Conservation (phyloP, 2,797 vertebrate genomes). For the Neosalanx taihuensis region DNA sequence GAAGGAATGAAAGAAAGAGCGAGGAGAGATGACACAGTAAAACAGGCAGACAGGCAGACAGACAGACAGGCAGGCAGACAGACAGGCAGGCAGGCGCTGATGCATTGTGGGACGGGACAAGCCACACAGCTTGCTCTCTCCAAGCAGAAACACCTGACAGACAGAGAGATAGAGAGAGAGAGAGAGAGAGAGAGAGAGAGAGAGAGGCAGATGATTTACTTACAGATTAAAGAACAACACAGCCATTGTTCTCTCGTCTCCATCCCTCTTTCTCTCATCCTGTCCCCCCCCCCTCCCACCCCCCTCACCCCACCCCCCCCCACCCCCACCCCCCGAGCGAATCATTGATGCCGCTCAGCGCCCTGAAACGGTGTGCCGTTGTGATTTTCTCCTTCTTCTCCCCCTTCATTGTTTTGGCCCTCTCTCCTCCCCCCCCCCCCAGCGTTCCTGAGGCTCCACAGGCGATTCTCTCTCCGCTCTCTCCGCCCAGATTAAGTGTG, state of each 20-base stretch:
- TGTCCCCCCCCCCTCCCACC: slow-evolving; percentile 64
- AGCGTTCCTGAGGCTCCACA: slow-evolving; percentile 57
- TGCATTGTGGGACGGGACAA: slow-evolving; percentile 51
- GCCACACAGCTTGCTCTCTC: slow-evolving; percentile 17
- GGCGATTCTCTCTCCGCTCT: slow-evolving; percentile 63
- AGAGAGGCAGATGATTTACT: slow-evolving; percentile 64
- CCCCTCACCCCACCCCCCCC: slow-evolving; percentile 53
- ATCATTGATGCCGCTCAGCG: slow-evolving; percentile 70
- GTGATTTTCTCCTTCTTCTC: slow-evolving; percentile 61
- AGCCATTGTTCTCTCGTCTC: slow-evolving; percentile 69
- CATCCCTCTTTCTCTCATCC: slow-evolving; percentile 56
- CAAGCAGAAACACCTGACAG: slow-evolving; percentile 8
- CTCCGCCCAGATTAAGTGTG: slow-evolving; percentile 73
- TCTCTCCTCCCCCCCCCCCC: slow-evolving; percentile 49
- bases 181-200: slow-evolving; percentile 20
- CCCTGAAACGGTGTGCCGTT: slow-evolving; percentile 63
- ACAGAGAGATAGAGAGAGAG: slow-evolving; percentile 4
- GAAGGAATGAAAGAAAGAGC: slow-evolving; percentile 20
- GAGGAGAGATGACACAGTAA: slow-evolving; percentile 32
- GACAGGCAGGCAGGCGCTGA: slow-evolving; percentile 43
- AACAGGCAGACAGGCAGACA: slow-evolving; percentile 52
- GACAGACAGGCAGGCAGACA: too few relatives aligned
- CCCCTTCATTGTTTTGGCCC: slow-evolving; percentile 54
- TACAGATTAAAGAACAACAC: slow-evolving; percentile 70
- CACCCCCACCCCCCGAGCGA: slow-evolving; percentile 60